These are phyloP conservation scores for Mesoclemmys tuberculata DNA, from an alignment of 2,113 vertebrate species.

Conservation along the genomic window DNA sequence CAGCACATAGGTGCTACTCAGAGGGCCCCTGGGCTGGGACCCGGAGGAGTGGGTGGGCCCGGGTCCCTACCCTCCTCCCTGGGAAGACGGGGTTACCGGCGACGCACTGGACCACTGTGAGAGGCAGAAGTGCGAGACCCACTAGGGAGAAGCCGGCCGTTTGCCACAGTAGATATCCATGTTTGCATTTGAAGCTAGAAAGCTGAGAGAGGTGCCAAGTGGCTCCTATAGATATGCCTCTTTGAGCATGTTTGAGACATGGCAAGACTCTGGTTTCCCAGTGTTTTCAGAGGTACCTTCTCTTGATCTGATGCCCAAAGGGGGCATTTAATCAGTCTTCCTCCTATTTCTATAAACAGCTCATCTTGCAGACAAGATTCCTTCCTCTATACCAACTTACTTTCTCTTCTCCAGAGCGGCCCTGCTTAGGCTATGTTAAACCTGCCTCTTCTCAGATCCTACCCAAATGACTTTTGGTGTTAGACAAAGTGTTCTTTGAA, in stretches of 20 bases:
- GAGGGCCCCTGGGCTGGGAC: no score
- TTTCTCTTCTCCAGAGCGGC: not conserved
- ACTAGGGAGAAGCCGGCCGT: no score
- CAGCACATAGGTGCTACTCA: no score
- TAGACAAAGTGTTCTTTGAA: not conserved
- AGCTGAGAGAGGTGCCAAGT: not conserved
- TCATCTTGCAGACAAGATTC: not conserved
- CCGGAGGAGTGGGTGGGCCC: no score
- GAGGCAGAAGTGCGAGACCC: no score
- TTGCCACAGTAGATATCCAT: not conserved
- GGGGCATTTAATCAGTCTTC: not conserved
- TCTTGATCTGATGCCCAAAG: not conserved
- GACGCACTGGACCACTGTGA: no score
- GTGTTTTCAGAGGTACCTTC: not conserved
- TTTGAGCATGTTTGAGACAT: not conserved
- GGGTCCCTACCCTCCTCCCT: no score
- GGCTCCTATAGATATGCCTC: accelerated
- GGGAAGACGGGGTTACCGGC: no score
- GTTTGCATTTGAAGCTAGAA: not conserved
- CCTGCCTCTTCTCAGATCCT: not conserved
- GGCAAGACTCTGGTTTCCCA: not conserved
- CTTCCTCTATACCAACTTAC: not conserved
- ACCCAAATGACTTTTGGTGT: not conserved
- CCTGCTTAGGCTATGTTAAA: not conserved
- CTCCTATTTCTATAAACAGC: not conserved